Conservation (phyloP, 2,797 vertebrate species). For the Anabas testudineus region DNA sequence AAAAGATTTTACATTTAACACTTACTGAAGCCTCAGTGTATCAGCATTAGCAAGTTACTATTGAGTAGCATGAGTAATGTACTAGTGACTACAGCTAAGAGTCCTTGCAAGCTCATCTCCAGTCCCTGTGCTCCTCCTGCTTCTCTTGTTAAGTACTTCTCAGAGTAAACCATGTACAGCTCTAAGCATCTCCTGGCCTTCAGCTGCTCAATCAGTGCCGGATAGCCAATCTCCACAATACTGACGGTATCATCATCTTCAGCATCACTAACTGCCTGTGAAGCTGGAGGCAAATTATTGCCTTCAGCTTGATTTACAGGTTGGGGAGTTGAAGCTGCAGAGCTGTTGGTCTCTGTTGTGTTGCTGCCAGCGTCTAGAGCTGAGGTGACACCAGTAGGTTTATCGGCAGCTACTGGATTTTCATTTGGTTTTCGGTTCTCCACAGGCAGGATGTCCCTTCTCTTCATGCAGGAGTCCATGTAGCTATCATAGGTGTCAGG, state of each 20-base stretch:
- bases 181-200: conserved; percentile 75
- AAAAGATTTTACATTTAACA: not conserved
- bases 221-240: conserved; percentile 82
- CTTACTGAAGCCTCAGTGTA: conserved; percentile 35
- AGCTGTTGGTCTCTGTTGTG: conserved; percentile 11
- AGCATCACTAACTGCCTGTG: not conserved
- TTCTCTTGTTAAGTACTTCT: conserved; percentile 56
- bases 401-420: conserved; percentile 2
- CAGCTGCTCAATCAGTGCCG: conserved; percentile 78
- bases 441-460: conserved; percentile 62
- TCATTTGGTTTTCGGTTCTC: conserved; percentile 18
- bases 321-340: conserved; percentile 1
- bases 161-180: conserved; percentile 73
- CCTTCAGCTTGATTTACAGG: conserved; percentile 7
- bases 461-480: conserved; percentile 77
- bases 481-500: conserved; percentile 56
- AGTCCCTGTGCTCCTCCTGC: conserved; percentile 23
- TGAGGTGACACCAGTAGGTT: not conserved
- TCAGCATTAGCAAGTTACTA: conserved; percentile 44
- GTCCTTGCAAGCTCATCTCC: conserved; percentile 8
- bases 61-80: conserved; percentile 49
- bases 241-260: conserved; percentile 70
- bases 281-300: conserved; percentile 15
- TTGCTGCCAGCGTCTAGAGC: conserved; percentile 2
- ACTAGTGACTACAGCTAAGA: conserved; percentile 44